Evolutionary conservation across 2,113 vertebrate genomes (phyloP), one percentile per base, ranked within the genome.

Genomic region (Callospermophilus lateralis): DNA sequence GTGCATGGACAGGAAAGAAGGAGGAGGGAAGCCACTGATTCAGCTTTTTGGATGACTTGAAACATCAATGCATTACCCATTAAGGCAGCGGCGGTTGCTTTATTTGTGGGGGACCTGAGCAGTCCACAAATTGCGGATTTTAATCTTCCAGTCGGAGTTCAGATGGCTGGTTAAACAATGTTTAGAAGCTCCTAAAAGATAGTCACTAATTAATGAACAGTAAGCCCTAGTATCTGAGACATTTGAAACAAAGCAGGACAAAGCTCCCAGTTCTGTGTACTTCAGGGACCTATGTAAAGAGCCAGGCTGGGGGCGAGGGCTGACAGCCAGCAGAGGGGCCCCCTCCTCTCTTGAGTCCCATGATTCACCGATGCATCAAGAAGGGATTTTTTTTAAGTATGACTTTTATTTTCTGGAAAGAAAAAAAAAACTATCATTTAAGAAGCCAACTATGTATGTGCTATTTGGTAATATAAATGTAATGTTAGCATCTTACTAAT

Each of bases 401-500:
- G 80, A 93, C 48, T 96, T 96, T 81, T 68, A 92, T 76, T 63
- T 55, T 30, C 67, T 34, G 15, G 67, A 63, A n/a, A n/a, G n/a
- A 98, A 95, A 53, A 45, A 42, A 53, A 78, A 97, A 65, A 39
- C 74, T 91, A 87, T 97, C 94, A 90, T 95, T 95, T 88, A 94
- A 96, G 53, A 93, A 98, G 93, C 80, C 93, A 95, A 96, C 95
- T 95, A 67, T n/a, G 87, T 4, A 0, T 9, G 58, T 84, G 94
- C 70, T 93, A 84, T 96, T 97, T 97, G 32, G 58, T 79, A 84
- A 97, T 96, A 98, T 86, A 95, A 95, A 98, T 0, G 4, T 95
- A 97, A 96, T 83, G 72, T 87, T 97, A 96, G n/a, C 93, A 84
- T 98, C 98, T 98, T 98, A 96, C 97, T 98, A 98, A 99, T 98